Percentiles rank a stretch among this genome's conserved stretches.
Evolutionary conservation across 2,888 invertebrate species (phyloP).

Genomic region (Parelbella ahira): DNA sequence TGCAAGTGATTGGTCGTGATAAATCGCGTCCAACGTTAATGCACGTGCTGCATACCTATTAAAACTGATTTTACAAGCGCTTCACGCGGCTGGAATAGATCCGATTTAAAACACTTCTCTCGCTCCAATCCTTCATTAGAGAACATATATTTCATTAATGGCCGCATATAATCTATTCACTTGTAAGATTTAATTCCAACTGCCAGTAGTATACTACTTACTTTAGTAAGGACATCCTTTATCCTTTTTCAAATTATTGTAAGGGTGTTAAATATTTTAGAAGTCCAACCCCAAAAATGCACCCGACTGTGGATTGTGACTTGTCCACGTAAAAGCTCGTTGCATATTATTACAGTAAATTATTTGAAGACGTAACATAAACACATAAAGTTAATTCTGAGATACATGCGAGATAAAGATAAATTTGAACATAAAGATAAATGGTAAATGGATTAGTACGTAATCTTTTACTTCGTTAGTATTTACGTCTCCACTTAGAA

Average conservation of each 20-base stretch:
- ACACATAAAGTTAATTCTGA: constrained; percentile 3
- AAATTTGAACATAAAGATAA: constrained; percentile 2
- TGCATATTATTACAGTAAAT: constrained; percentile 36
- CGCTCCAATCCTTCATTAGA: constrained; percentile 42
- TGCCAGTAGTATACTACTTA: no score
- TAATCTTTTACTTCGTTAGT: neutral
- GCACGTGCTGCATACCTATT: constrained; percentile 24
- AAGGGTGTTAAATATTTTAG: constrained; percentile 41
- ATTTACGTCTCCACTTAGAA: constrained; percentile 1
- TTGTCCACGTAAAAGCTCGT: constrained; percentile 25
- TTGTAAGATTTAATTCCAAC: constrained; percentile 27
- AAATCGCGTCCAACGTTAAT: constrained; percentile 22
- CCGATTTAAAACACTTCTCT: constrained; percentile 19
- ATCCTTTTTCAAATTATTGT: constrained; percentile 47
- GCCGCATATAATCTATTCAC: constrained; percentile 39
- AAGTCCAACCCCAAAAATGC: constrained; percentile 47
- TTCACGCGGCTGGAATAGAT: constrained; percentile 20
- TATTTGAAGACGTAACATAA: neutral
- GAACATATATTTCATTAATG: constrained; percentile 33
- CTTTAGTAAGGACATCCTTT: no score
- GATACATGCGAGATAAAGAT: neutral
- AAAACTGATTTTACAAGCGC: constrained; percentile 22
- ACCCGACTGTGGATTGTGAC: constrained; percentile 32
- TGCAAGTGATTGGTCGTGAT: no score
- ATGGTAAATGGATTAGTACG: constrained; percentile 1